A percentile compares a stretch with the other conserved stretches of the same genome.
Conservation (phyloP, 2,113 vertebrate genomes). For the Rhynchomys soricoides region DNA sequence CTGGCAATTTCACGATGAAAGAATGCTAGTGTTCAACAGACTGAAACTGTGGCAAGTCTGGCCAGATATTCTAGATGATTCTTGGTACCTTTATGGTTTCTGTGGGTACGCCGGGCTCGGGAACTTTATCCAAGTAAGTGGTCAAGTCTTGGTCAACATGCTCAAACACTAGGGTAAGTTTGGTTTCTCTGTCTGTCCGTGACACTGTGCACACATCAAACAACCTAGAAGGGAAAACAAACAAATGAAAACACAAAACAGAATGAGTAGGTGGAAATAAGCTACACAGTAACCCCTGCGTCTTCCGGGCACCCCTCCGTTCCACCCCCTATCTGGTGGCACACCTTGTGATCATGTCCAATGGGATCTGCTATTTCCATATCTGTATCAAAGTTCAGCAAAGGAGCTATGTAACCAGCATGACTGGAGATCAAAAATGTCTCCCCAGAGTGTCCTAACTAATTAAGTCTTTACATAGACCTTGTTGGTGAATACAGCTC, state of each 20-base stretch:
- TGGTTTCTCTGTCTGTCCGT: constrained; percentile 97
- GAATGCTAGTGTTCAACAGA: neutral
- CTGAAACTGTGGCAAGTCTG: neutral
- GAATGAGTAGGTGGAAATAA: constrained; percentile 62
- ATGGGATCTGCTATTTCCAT: neutral
- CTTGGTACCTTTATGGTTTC: constrained; percentile 98
- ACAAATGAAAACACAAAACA: constrained; percentile 56
- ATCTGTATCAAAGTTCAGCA: neutral
- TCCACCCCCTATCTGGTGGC: neutral
- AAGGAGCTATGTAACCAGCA: neutral
- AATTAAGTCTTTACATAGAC: neutral
- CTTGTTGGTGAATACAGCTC: constrained; percentile 17
- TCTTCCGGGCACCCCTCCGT: neutral
- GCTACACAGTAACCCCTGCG: neutral
- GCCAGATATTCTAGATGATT: constrained; percentile 11
- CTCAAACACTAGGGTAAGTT: constrained; percentile 98
- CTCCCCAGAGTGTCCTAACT: neutral
- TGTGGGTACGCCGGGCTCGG: constrained; percentile 96
- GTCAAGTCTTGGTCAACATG: constrained; percentile 99
- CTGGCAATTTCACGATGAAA: constrained; percentile 42
- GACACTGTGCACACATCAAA: constrained; percentile 99
- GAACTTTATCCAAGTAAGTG: constrained; percentile 98
- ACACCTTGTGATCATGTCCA: neutral
- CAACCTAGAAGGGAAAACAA: constrained; percentile 86
- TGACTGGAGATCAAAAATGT: neutral